These are phyloP conservation scores for Halocaridina rubra DNA, from an alignment of 2,888 invertebrate species.

Conservation along the genomic window DNA sequence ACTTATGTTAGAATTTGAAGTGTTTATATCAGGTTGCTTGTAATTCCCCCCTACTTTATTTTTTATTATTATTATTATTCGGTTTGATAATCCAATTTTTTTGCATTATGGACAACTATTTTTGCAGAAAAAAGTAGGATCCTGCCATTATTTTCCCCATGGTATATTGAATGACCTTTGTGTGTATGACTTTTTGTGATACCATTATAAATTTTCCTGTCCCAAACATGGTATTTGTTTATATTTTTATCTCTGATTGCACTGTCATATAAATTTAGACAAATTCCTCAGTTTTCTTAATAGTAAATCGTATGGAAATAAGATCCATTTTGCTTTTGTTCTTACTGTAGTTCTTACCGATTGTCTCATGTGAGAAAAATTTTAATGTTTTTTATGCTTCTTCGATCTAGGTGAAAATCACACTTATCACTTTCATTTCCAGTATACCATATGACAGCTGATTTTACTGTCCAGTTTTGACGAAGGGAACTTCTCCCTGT, in stretches of 20 bases:
- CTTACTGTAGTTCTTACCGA: too few species aligned
- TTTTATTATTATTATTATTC: conserved; percentile 26
- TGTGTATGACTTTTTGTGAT: conserved; percentile 30
- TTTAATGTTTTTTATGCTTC: too few species aligned
- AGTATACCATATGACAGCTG: not conserved
- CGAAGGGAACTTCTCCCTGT: not conserved
- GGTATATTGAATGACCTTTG: conserved; percentile 11
- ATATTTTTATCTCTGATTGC: too few species aligned
- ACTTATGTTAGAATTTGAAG: conserved; percentile 49
- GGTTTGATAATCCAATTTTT: conserved; percentile 45
- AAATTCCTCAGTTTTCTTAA: too few species aligned
- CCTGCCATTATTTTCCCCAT: conserved; percentile 35
- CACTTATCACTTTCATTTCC: not conserved
- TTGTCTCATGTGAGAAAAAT: too few species aligned
- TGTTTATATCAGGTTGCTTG: conserved; percentile 18
- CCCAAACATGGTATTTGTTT: too few species aligned
- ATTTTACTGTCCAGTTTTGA: not conserved
- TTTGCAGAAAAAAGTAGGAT: conserved; percentile 17
- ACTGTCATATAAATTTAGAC: too few species aligned
- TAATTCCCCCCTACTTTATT: not conserved
- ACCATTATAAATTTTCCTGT: too few species aligned
- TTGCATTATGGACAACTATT: conserved; percentile 42
- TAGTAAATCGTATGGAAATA: too few species aligned
- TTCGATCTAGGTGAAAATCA: too few species aligned
- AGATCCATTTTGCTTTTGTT: too few species aligned